Base-by-base conservation (phyloP, 1,140 invertebrate genomes). In the Calycopis cecrops region DNA sequence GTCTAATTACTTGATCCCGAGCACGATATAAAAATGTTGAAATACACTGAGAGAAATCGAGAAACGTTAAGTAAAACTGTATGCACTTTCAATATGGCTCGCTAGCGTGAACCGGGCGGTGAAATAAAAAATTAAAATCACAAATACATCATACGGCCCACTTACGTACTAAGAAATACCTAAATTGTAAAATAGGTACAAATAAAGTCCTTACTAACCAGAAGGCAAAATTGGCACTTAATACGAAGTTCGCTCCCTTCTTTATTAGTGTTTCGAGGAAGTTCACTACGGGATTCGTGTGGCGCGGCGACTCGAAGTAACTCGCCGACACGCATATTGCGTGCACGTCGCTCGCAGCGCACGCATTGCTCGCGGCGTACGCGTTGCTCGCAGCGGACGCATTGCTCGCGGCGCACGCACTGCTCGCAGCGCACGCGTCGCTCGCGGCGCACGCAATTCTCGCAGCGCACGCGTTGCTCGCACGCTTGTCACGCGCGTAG, bases 181-280 rank as follows among this genome's bases (percentile, higher is more conserved):
- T 84, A 83, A 83, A 76, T 66, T 81, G 78, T 85, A 85, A 71
- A 76, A 81, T 86, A 84, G 81, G 81, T 87, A 87, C 68, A 82
- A 86, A 80, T 67, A 84, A 77, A 69, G 76, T 85, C 78, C 79
- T 86, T 70, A 86, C 76, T 80, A 88, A 85, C 80, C 83, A 87
- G 80, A 88, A 88, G 85, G 85, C 87, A 88, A 88, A 87, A 88
- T 88, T 88, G 85, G 85, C 87, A 88, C 87, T 87, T 86, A 87
- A 73, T 74, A 80, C 77, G 74, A 80, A 80, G 77, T 79, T 70
- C 71, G 69, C 71, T 75, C 75, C 76, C 66, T 74, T 73, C 62
- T 73, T 79, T 51, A 75, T 69, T 66, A 77, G 48, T 34, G 66
- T 69, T 59, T 70, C 69, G 55, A 75, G 62, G 55, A 74, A 54